Base-by-base conservation (phyloP, 2,797 vertebrate genomes). In the Spizella passerina region DNA sequence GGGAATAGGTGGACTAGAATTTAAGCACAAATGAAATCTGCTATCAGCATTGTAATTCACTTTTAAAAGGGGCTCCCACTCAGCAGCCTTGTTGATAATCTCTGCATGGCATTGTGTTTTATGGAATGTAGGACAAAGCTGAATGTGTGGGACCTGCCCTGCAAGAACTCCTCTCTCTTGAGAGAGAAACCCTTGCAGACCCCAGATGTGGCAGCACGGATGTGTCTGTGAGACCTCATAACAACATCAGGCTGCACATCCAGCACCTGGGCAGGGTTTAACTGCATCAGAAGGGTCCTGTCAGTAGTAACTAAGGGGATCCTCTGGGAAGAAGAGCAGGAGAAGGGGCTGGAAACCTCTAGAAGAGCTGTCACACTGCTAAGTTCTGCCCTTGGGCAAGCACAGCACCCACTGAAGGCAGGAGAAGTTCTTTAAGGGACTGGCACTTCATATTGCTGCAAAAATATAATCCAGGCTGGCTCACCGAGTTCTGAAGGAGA, bases 391-490 rank as follows among this genome's bases (percentile, higher is more conserved):
- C 36, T 41, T 38, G 66, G 30, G 64, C 44, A 75, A 71, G 7
- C 30, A 16, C 4, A 36, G 53, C 15, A 38, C 13, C 29, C 23
- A 17, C 43, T 55, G 82, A 88, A 86, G 41, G 26, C 21, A 60
- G 46, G 43, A 80, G 27, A 34, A 34, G 0, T 2, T 61, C 71
- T 83, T 71, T 52, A 47, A 82, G 59, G 36, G 41, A 32, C 19
- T 41, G 22, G 21, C 17, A 41, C 15, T 70, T 84, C 9, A 11
- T 32, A 41, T 5, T 38, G 63, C 39, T 69, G 36, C 47, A 69
- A 82, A 90, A 94, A 82, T 72, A 30, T 50, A 34, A 73, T 38
- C 9, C 56, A 83, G 26, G 13, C 63, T 91, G 34, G 47, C n/a
- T 88, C 32, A 52, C 39, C 0, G 9, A 72, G 19, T 84, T 86